Evolutionary conservation across 2,797 vertebrate species (phyloP), one percentile per base, ranked within the genome.

Genomic region (Mus minutoides): DNA sequence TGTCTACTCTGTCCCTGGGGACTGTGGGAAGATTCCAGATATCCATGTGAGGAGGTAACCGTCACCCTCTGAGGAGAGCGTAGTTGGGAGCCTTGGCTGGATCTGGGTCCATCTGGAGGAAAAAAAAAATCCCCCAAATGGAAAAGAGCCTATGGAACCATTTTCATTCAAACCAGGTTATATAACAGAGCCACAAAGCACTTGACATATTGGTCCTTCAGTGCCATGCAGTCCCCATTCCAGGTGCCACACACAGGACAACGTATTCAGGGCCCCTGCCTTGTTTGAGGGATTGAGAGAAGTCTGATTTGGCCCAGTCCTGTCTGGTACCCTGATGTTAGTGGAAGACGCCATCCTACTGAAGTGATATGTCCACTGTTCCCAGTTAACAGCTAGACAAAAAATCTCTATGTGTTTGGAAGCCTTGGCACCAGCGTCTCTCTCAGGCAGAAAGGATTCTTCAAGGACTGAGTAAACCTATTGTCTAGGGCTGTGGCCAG

Each of bases 21-120:
- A 77, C 13, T 6, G 13, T 88, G 31, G 22, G 26, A 40, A 37
- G 62, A 4, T n/a, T 46, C 22, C 34, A 52, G 34, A 22, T 1
- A 56, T 4, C 1, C 34, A 1, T 11, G 2, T 37, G 19, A n/a
- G 14, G 79, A 16, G 8, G 56, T n/a, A 13, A 43, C 0, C 21
- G 4, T 67, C 54, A 43, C 0, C 29, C 1, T 67, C 62, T 26
- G 21, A 46, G 34, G 86, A 46, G 0, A 21, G 46, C 6, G 6
- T 46, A 46, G 49, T 11, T 22, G 37, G 9, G 34, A 34, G 14
- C 13, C 14, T 34, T 22, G 31, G 8, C 52, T 78, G 52, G 34
- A 43, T 43, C 56, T 88, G 71, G 26, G 40, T 31, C 8, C 31
- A 19, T 19, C 40, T 26, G 2, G 62, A 77, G 11, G 24, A 60